Conservation (phyloP, 2,797 vertebrate genomes). For the Semaprochilodus insignis region DNA sequence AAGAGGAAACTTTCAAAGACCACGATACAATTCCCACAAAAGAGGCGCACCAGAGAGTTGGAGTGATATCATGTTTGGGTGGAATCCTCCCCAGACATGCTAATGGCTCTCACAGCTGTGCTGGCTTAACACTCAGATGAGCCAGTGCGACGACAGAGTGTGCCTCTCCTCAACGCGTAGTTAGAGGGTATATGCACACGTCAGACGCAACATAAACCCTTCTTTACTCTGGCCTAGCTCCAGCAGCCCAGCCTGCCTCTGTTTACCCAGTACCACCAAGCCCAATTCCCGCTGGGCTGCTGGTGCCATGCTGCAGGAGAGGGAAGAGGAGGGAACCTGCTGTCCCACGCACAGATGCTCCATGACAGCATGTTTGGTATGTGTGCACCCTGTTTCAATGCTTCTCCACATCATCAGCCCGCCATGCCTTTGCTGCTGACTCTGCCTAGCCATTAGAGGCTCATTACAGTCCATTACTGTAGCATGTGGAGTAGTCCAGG, state of each 20-base stretch:
- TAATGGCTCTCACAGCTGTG: conserved; percentile 54
- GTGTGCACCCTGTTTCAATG: neutral
- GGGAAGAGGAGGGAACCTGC: conserved; percentile 21
- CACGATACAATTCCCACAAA: conserved; percentile 44
- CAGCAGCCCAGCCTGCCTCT: conserved; percentile 34
- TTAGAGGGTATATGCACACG: conserved; percentile 41
- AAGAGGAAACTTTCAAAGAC: conserved; percentile 38
- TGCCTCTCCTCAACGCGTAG: conserved; percentile 25
- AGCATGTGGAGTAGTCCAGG: conserved; percentile 40
- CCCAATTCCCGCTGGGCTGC: conserved; percentile 27
- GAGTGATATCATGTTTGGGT: conserved; percentile 53
- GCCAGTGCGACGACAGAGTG: conserved; percentile 33
- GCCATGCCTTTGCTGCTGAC: conserved; percentile 8
- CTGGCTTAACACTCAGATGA: conserved; percentile 53
- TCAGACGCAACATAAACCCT: conserved; percentile 45
- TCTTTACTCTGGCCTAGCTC: conserved; percentile 36
- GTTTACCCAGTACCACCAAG: conserved; percentile 48
- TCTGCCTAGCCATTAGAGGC: conserved; percentile 29
- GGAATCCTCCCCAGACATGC: conserved; percentile 49
- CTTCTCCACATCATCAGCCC: neutral
- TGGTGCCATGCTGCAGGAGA: conserved; percentile 12
- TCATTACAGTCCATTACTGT: conserved; percentile 46
- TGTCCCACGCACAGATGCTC: conserved; percentile 51
- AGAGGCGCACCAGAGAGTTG: conserved; percentile 28
- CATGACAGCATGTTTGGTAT: conserved; percentile 1